Base-by-base conservation (phyloP, 2,797 vertebrate species). In the Fistularia commersonii region DNA sequence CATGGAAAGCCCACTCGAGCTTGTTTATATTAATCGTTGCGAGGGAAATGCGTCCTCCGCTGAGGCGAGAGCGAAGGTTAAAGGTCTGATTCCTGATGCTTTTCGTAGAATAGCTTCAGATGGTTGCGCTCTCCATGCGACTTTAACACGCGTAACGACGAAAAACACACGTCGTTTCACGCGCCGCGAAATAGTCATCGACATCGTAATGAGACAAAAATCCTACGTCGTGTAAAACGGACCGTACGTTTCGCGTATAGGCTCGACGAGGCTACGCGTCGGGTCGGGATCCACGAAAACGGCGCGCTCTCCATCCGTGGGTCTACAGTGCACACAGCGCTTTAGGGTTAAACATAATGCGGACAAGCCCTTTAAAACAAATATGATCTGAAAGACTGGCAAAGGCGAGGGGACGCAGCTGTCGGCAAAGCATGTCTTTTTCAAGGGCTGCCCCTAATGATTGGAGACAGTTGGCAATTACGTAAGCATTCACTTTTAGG, bases 401-500 rank as follows among this genome's bases (percentile, higher is more conserved):
- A 88, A 90, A 90, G 88, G 86, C 85, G 74, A 88, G 82, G 80
- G 87, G 82, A 87, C 85, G 76, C 90, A 91, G 90, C 89, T 92
- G 91, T 89, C 89, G 70, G 84, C 81, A 56, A 81, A 85, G 80
- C 84, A 85, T 88, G 87, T 88, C 84, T 89, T 87, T 90, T 90
- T 89, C 84, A 87, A 90, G 86, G 85, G 85, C 82, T 89, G 87
- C 88, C 88, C 87, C 87, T 90, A 90, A 91, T 91, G 86, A 90
- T 84, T 88, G 76, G 79, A 89, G 90, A 91, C 90, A 91, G 88
- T 90, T 91, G 90, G 87, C 84, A 84, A 88, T 91, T 91, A 91
- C 79, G 77, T 91, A 90, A 91, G 86, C 74, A 80, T 79, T 81
- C 82, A 87, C 84, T 86, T 89, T 90, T 87, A 89, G 89, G 89